These are phyloP conservation scores for Nasua narica DNA, from an alignment of 2,797 vertebrate genomes.

Conservation along the genomic window DNA sequence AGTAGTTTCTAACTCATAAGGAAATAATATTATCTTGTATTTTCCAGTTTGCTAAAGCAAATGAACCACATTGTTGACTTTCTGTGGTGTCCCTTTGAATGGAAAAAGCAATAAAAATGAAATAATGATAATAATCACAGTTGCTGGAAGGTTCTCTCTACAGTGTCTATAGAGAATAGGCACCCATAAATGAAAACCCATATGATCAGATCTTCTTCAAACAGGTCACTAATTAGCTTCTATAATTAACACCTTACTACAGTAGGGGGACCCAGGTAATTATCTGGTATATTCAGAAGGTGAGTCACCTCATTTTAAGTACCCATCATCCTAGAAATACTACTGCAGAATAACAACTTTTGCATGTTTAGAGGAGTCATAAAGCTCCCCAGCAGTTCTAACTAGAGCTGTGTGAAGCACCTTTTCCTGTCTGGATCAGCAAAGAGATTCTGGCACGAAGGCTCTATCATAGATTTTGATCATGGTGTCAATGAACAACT, in stretches of 20 bases:
- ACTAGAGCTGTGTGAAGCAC: slow-evolving; percentile 10
- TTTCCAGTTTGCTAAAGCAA: slow-evolving; percentile 81
- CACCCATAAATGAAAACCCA: slow-evolving; percentile 77
- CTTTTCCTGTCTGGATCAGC: slow-evolving; percentile 59
- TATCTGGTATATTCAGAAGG: slow-evolving; percentile 81
- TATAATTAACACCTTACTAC: slow-evolving; percentile 80
- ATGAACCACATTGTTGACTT: slow-evolving; percentile 83
- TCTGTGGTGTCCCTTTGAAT: slow-evolving; percentile 78
- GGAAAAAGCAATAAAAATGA: slow-evolving; percentile 82
- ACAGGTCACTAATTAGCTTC: slow-evolving; percentile 83
- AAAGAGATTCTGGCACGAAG: slow-evolving; percentile 71
- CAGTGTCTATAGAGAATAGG: slow-evolving; percentile 71
- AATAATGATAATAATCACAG: slow-evolving; percentile 82
- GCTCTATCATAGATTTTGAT: slow-evolving; percentile 69
- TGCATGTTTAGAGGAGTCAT: slow-evolving; percentile 71
- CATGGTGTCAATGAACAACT: slow-evolving; percentile 53
- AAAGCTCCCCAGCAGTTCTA: slow-evolving; percentile 68
- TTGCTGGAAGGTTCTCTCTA: slow-evolving; percentile 77
- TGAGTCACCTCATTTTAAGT: slow-evolving; percentile 78
- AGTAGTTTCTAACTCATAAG: slow-evolving; percentile 75
- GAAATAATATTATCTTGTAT: slow-evolving; percentile 79
- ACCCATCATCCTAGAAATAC: slow-evolving; percentile 77
- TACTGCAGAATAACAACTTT: slow-evolving; percentile 74
- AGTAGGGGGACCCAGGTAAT: slow-evolving; percentile 81
- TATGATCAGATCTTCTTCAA: slow-evolving; percentile 79